Evolutionary conservation across 2,797 vertebrate species (phyloP).

Genomic region (Tapirus indicus): DNA sequence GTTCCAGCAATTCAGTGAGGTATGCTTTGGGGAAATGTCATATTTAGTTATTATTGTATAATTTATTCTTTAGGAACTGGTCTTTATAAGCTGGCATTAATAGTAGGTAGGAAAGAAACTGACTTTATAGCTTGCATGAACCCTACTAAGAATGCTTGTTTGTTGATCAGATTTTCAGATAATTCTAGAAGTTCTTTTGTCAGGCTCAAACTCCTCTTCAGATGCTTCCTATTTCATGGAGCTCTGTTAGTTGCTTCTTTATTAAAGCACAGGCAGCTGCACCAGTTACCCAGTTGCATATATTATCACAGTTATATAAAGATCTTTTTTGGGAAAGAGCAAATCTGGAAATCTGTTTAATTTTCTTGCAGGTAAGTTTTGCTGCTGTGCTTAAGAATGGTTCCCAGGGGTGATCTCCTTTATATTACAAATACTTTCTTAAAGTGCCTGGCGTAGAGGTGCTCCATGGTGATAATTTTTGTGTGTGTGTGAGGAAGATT

Average conservation of each 20-base stretch:
- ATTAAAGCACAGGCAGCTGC: not conserved
- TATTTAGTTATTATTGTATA: not conserved
- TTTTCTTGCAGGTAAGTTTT: constrained; percentile 22
- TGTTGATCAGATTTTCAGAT: not conserved
- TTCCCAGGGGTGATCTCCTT: not conserved
- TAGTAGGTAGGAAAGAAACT: not conserved
- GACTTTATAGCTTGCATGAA: not conserved
- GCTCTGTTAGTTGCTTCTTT: not conserved
- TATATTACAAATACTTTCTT: not conserved
- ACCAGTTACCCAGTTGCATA: not conserved
- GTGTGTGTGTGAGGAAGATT: too few species aligned
- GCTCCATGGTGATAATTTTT: not conserved
- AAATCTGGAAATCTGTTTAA: not conserved
- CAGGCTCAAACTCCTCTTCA: not conserved
- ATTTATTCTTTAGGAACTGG: not conserved
- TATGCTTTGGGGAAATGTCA: constrained; percentile 82
- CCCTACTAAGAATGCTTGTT: constrained; percentile 34
- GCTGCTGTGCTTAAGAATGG: not conserved
- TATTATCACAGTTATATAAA: not conserved
- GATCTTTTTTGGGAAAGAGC: not conserved
- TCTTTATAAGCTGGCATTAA: constrained; percentile 23
- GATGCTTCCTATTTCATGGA: not conserved
- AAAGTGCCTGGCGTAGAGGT: not conserved
- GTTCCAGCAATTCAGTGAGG: constrained; percentile 89
- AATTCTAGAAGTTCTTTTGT: not conserved